These are phyloP conservation scores for Ciona savignyi DNA, from an alignment of 23 tunicate genomes.

Conservation along the genomic window DNA sequence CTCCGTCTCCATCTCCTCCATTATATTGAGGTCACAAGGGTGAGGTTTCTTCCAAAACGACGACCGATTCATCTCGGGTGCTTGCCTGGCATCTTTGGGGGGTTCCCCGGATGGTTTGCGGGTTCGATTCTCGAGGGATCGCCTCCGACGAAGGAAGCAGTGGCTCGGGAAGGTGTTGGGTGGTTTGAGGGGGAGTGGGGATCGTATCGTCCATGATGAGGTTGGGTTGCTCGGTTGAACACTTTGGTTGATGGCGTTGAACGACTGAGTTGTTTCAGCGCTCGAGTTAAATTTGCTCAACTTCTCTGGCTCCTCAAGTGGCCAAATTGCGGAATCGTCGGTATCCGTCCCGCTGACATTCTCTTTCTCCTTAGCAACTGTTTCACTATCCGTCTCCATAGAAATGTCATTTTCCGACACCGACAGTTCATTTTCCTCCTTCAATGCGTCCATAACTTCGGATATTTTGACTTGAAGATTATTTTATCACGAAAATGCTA, in stretches of 20 bases:
- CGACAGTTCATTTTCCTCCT: too few species aligned
- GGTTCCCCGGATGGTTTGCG: background rate
- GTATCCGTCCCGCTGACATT: background rate
- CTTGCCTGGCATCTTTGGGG: background rate
- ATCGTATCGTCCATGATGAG: background rate
- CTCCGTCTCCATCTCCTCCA: constrained; percentile 3
- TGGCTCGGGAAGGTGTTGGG: background rate
- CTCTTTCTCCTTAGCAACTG: background rate
- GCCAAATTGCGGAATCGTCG: background rate
- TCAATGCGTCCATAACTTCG: too few species aligned
- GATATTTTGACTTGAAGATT: too few species aligned
- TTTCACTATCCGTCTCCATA: background rate
- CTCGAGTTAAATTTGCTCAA: background rate
- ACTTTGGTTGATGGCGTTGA: background rate
- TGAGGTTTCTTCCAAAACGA: background rate
- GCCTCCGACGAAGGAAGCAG: background rate
- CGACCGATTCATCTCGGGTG: background rate
- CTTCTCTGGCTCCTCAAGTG: background rate
- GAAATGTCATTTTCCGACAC: background rate
- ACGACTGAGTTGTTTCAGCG: background rate
- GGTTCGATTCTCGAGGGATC: background rate
- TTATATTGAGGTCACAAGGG: background rate
- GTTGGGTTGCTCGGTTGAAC: background rate
- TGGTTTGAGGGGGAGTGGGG: background rate
- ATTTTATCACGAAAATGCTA: too few species aligned